A percentile compares a stretch with the other conserved stretches of the same genome.
Conservation (phyloP, 2,797 vertebrate species). For the Melanogrammus aeglefinus region DNA sequence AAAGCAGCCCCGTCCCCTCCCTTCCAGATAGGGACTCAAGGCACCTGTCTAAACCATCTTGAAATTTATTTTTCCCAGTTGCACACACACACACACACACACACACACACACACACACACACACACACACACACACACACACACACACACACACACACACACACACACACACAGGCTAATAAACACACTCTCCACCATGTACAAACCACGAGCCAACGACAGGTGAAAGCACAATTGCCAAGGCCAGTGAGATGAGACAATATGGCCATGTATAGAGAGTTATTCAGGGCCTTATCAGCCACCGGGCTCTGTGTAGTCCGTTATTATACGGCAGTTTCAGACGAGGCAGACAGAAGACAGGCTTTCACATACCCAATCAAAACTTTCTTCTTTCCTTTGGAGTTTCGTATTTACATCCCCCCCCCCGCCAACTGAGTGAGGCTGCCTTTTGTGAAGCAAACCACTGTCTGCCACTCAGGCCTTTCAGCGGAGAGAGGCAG, state of each 20-base stretch:
- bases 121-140: slow-evolving; percentile 6
- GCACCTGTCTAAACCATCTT: neutral
- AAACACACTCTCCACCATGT: slow-evolving; percentile 1
- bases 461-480: neutral
- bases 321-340: neutral
- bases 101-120: slow-evolving; percentile 8
- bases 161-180: slow-evolving; percentile 1
- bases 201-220: slow-evolving; percentile 28
- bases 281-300: neutral
- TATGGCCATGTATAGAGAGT: slow-evolving; percentile 27
- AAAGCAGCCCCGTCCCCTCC: neutral
- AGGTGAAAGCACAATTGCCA: slow-evolving; percentile 65
- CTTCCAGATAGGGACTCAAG: neutral
- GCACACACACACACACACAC: neutral
- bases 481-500: neutral
- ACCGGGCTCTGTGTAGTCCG: neutral
- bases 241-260: slow-evolving; percentile 48
- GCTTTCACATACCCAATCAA: neutral
- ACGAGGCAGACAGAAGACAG: neutral
- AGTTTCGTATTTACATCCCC: neutral
- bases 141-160: slow-evolving; percentile 8
- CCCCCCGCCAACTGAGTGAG: no score
- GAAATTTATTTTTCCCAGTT: neutral
- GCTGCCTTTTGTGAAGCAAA: neutral
- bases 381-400: neutral